Percentiles rank a stretch among this genome's conserved stretches.
phyloP scores from a whole-genome alignment of 1,140 invertebrate genomes.

The Calliopsis andreniformis region DNA sequence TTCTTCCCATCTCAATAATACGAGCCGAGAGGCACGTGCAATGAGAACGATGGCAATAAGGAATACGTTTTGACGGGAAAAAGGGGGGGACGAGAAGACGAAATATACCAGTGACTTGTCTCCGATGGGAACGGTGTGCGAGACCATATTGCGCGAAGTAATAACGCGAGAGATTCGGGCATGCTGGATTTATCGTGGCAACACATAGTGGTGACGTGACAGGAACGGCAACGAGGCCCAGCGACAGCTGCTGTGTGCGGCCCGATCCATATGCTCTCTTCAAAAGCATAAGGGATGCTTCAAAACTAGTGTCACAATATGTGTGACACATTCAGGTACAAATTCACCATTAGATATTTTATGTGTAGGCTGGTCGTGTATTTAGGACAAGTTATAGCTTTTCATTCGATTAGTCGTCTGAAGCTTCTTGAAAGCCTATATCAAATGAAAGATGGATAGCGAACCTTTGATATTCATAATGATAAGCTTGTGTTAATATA shows the following conservation, averaged over 20 bases:
- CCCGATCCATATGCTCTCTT: conserved; percentile 18
- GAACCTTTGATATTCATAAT: no score
- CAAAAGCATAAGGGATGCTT: neutral
- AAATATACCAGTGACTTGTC: conserved; percentile 39
- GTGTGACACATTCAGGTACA: no score
- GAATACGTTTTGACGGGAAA: conserved; percentile 7
- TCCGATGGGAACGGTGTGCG: neutral
- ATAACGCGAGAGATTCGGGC: conserved; percentile 70
- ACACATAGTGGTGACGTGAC: conserved; percentile 69
- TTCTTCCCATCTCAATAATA: neutral
- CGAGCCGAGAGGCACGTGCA: conserved; percentile 13
- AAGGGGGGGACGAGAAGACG: conserved; percentile 22
- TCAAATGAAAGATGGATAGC: no score
- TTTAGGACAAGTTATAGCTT: no score
- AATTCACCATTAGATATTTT: no score
- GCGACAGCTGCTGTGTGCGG: conserved; percentile 61
- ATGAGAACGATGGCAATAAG: conserved; percentile 29
- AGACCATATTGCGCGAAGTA: conserved; percentile 50
- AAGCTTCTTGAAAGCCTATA: no score
- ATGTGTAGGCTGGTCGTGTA: neutral
- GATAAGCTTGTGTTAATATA: no score
- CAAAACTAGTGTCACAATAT: no score
- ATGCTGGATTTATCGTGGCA: conserved; percentile 73
- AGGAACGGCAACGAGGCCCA: conserved; percentile 73
- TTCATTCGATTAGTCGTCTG: no score